Conservation (phyloP, 35 echinoderm and acorn worm species). For the Stichopus chloronotus region DNA sequence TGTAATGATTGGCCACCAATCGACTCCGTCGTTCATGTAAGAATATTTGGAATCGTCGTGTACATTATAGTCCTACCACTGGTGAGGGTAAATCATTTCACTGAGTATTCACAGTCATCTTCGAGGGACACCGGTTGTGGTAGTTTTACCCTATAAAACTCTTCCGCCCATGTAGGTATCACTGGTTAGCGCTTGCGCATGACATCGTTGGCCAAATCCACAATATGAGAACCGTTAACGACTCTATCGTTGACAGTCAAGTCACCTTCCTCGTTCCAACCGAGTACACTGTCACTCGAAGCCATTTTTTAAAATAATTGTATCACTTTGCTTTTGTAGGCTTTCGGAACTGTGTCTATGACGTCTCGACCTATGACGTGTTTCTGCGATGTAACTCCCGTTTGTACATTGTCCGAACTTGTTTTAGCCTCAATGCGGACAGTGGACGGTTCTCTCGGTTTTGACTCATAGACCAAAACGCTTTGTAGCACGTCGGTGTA, state of each 20-base stretch:
- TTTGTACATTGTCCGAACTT: too few species aligned
- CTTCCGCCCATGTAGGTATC: neutral
- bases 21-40: neutral
- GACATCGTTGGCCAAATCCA: slow-evolving; percentile 37
- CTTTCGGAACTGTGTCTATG: neutral
- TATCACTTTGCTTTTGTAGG: slow-evolving; percentile 5
- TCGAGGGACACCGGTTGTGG: slow-evolving; percentile 46
- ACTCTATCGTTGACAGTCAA: neutral
- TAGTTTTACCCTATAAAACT: slow-evolving; percentile 34
- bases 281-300: neutral
- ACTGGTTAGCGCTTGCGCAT: slow-evolving; percentile 16
- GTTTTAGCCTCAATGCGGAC: neutral
- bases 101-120: slow-evolving; percentile 21
- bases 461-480: neutral
- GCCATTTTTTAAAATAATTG: neutral
- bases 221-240: slow-evolving; percentile 21
- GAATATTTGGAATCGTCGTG: neutral
- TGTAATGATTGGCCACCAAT: slow-evolving; percentile 3
- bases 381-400: too few species aligned
- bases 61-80: slow-evolving; percentile 48
- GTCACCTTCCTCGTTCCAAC: neutral
- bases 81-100: slow-evolving; percentile 47
- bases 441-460: neutral
- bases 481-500: neutral
- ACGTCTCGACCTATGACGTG: too few species aligned